A percentile compares a stretch with the other conserved stretches of the same genome.
Evolutionary conservation across 2,113 vertebrate genomes (phyloP).

Genomic region (Neotoma lepida): DNA sequence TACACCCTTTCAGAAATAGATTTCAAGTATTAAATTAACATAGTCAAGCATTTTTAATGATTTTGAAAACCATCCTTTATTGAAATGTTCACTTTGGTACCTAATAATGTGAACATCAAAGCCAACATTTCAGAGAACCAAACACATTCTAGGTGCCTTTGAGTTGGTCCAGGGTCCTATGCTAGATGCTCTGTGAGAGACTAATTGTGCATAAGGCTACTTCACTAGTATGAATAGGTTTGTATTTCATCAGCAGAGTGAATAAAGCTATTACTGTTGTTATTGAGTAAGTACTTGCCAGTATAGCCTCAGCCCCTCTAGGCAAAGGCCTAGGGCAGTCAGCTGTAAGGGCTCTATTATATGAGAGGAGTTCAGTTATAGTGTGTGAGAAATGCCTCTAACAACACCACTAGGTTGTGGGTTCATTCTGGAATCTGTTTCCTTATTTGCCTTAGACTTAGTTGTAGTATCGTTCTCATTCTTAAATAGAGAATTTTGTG

Average conservation of each 20-base stretch:
- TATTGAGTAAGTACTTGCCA: constrained; percentile 30
- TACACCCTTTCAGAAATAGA: constrained; percentile 49
- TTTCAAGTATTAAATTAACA: not conserved
- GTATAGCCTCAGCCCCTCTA: not conserved
- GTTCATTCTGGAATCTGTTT: constrained; percentile 40
- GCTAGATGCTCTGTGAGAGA: not conserved
- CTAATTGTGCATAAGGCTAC: not conserved
- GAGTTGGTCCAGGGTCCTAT: not conserved
- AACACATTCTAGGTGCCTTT: not conserved
- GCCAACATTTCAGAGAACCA: not conserved
- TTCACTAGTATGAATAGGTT: not conserved
- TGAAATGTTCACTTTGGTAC: not conserved
- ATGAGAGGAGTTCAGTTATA: not conserved
- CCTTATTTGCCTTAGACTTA: constrained; percentile 37
- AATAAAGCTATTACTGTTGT: constrained; percentile 40
- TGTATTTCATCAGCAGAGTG: constrained; percentile 13
- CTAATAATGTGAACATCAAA: not conserved
- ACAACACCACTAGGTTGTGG: not conserved
- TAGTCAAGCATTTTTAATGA: not conserved
- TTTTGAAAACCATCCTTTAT: not conserved
- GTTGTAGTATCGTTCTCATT: constrained; percentile 46
- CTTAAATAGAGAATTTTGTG: constrained; percentile 50
- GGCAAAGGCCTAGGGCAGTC: not conserved
- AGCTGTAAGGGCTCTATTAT: not conserved
- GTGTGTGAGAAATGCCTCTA: not conserved